Conservation (phyloP, 2,113 vertebrate species). For the Malurus cyaneus region DNA sequence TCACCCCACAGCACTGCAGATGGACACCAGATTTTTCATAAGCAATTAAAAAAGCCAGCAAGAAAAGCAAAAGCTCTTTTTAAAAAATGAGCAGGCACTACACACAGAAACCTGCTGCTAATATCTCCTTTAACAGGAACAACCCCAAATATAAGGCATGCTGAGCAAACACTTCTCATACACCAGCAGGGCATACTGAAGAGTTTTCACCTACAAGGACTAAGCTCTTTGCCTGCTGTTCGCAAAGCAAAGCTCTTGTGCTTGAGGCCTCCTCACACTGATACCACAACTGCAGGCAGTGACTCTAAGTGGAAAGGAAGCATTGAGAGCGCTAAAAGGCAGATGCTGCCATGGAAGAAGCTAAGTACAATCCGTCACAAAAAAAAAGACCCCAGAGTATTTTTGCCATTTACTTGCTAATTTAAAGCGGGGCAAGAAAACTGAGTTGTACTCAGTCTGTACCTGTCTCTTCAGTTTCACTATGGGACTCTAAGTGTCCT, state of each 20-base stretch:
- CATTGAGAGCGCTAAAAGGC: background rate
- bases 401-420: background rate
- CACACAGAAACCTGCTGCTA: background rate
- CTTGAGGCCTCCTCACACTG: background rate
- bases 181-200: background rate
- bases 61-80: background rate
- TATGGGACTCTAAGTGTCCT: background rate
- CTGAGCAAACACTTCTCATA: background rate
- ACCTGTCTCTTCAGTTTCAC: background rate
- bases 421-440: background rate
- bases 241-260: accelerated
- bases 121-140: background rate
- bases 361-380: background rate
- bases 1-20: background rate
- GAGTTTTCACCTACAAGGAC: background rate
- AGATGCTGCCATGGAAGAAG: background rate
- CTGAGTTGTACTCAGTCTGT: background rate
- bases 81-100: background rate
- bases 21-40: background rate
- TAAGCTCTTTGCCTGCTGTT: background rate
- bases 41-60: background rate
- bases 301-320: background rate
- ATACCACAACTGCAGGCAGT: background rate
- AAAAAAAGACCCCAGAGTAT: background rate
- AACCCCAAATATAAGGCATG: background rate